Evolutionary conservation across 2,797 vertebrate species (phyloP).

Genomic region (Danio albolineatus): DNA sequence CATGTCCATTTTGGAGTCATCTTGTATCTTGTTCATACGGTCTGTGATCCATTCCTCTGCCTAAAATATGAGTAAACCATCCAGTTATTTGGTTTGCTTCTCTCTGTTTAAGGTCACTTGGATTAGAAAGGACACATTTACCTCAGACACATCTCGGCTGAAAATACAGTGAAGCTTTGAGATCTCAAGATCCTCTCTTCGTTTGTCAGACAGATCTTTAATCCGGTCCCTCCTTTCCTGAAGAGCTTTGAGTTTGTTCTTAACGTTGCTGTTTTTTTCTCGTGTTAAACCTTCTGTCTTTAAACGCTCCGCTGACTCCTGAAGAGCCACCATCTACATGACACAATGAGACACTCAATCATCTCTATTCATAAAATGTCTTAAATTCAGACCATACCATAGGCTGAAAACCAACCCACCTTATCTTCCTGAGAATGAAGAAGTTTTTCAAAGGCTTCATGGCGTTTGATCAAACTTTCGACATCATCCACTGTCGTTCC

Average conservation of each 20-base stretch:
- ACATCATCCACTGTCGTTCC: slow-evolving; percentile 84
- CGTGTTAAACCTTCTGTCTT: slow-evolving; percentile 65
- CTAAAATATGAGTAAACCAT: slow-evolving; percentile 68
- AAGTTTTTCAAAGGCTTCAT: slow-evolving; percentile 89
- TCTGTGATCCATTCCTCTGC: slow-evolving; percentile 87
- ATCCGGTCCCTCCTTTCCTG: slow-evolving; percentile 73
- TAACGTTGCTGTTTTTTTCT: slow-evolving; percentile 70
- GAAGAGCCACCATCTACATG: slow-evolving; percentile 80
- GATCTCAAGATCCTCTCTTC: slow-evolving; percentile 79
- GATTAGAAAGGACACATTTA: slow-evolving; percentile 60
- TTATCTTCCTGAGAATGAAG: slow-evolving; percentile 88
- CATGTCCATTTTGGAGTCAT: slow-evolving; percentile 77
- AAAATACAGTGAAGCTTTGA: slow-evolving; percentile 79
- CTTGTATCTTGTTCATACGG: slow-evolving; percentile 81
- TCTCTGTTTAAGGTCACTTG: not conserved
- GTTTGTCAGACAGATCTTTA: slow-evolving; percentile 77
- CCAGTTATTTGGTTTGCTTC: not conserved
- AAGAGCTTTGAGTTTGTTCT: slow-evolving; percentile 72
- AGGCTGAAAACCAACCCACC: slow-evolving; percentile 69
- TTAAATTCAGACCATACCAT: not conserved
- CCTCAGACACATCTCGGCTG: slow-evolving; percentile 81
- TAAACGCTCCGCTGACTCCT: slow-evolving; percentile 77
- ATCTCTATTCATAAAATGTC: not conserved
- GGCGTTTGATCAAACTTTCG: slow-evolving; percentile 84
- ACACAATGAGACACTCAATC: slow-evolving; percentile 2